phyloP scores from a whole-genome alignment of 1,140 invertebrate genomes.

The Zaprionus gabonicus region DNA sequence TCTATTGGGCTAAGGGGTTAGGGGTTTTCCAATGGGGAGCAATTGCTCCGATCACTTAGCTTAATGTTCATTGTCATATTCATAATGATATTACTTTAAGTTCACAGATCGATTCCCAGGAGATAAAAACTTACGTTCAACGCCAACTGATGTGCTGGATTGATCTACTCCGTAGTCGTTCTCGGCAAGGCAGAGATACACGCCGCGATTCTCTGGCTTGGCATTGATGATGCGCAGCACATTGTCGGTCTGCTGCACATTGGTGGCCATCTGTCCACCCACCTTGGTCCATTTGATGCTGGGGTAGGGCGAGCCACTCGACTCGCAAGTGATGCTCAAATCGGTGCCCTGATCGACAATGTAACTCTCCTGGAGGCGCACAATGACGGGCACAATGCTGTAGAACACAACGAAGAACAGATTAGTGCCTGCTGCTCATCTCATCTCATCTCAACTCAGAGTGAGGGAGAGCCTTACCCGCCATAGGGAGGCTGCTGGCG shows the following conservation, averaged over 20 bases:
- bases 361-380: slow-evolving; percentile 88
- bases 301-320: slow-evolving; percentile 88
- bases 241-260: slow-evolving; percentile 88
- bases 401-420: background rate
- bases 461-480: slow-evolving; percentile 39
- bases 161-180: slow-evolving; percentile 86
- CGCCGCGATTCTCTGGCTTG: slow-evolving; percentile 90
- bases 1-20: background rate
- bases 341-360: slow-evolving; percentile 91
- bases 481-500: slow-evolving; percentile 32
- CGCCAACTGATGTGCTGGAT: slow-evolving; percentile 91
- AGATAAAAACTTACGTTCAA: slow-evolving; percentile 90
- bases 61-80: too few relatives aligned
- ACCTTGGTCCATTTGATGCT: slow-evolving; percentile 92
- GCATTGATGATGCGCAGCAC: slow-evolving; percentile 89
- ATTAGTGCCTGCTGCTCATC: background rate
- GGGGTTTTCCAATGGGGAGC: background rate
- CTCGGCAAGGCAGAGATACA: slow-evolving; percentile 90
- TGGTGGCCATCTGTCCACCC: slow-evolving; percentile 86
- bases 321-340: slow-evolving; percentile 91
- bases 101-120: background rate
- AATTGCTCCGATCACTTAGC: background rate
- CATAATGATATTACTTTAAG: too few relatives aligned
- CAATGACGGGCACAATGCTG: slow-evolving; percentile 86
- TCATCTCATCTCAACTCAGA: background rate